phyloP scores from a whole-genome alignment of 2,113 vertebrate species.

The Eonycteris spelaea region DNA sequence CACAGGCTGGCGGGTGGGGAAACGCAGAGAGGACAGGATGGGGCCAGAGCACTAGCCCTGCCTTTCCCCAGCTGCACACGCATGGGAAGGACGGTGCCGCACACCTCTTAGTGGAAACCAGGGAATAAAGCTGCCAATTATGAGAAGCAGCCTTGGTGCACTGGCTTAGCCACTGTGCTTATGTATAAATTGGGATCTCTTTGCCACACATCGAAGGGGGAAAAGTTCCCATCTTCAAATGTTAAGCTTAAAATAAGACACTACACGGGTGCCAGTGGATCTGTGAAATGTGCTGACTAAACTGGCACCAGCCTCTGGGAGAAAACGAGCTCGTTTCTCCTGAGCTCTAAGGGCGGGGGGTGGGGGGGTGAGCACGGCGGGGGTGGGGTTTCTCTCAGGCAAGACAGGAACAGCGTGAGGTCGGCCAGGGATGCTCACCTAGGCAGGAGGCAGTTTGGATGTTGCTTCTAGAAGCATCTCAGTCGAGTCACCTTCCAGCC shows the following conservation, averaged over 20 bases:
- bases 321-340: constrained; percentile 64
- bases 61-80: background rate
- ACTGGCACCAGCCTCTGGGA: constrained; percentile 74
- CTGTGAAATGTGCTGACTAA: constrained; percentile 81
- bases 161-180: constrained; percentile 38
- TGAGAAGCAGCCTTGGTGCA: background rate
- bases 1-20: background rate
- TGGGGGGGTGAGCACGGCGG: background rate
- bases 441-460: background rate
- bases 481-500: constrained; percentile 5
- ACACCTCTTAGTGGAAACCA: background rate
- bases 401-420: background rate
- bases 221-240: constrained; percentile 80
- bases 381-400: background rate
- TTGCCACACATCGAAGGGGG: constrained; percentile 72
- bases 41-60: background rate
- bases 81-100: background rate
- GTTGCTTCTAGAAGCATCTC: background rate
- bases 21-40: rapidly evolving
- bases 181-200: constrained; percentile 75
- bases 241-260: constrained; percentile 80
- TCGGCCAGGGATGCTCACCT: background rate
- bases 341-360: too few species aligned
- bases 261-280: constrained; percentile 75
- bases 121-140: background rate